Base-by-base conservation (phyloP, 2,113 vertebrate species). In the Trichechus manatus region DNA sequence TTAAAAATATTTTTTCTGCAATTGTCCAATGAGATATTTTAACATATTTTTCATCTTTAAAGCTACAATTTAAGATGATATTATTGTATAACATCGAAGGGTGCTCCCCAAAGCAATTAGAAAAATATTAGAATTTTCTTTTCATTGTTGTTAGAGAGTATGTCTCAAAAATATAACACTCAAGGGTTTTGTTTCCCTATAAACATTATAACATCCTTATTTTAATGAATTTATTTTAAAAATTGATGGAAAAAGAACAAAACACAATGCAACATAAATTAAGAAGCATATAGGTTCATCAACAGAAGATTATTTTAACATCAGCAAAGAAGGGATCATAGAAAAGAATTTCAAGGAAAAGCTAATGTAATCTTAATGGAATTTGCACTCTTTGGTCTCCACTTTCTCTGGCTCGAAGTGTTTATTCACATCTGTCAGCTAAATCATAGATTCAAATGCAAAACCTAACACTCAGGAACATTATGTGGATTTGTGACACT, bases 401-500 rank as follows among this genome's bases (percentile, higher is more conserved):
- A 94, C 94, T 59, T 94, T 96, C 93, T 94, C 74, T 95, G 95
- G 93, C 82, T 97, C 44, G 82, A 92, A 97, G 95, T 91, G 86
- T 97, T 98, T 98, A 96, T 98, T 97, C 93, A 97, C 13, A 79
- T 97, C 50, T 98, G 87, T 97, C 98, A 74, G 95, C 93, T 98
- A 78, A 98, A 97, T 95, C 94, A 95, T 80, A 98, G 96, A 98
- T 98, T 89, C 96, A 98, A 98, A 98, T 95, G 96, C 96, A 93
- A 97, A 98, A 98, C 59, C 66, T 95, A 98, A 92, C 84, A 97
- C 9, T 93, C 61, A 97, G 96, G 97, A 98, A 98, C 98, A 98
- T 98, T 98, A 96, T 97, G 97, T 98, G 98, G 97, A 98, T 98
- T 98, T 98, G 98, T 98, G 22, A 94, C 97, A 97, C 95, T 98